Evolutionary conservation across 2,797 vertebrate genomes (phyloP), one percentile per base, ranked within the genome.

Genomic region (Alca torda): DNA sequence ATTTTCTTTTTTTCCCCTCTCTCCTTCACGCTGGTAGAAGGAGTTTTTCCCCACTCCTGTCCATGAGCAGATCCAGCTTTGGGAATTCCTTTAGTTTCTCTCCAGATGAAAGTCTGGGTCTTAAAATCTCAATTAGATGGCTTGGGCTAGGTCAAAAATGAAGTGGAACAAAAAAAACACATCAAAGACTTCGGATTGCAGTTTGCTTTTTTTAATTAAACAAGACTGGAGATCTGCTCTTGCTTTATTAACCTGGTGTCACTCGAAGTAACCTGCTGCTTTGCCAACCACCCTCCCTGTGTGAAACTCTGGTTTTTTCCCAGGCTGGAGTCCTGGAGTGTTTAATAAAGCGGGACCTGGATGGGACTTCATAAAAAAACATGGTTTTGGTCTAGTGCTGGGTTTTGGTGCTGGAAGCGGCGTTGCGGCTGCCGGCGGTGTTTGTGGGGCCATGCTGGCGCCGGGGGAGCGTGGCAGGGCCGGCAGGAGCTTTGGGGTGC

Each of bases 101-200:
- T 94, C 57, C 88, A 94, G 93, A 94, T 95, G 91, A 97, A 96
- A 96, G 90, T 93, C 95, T 94, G 61, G 70, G 86, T 92, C 93
- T 97, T 94, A 90, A 96, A 95, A 92, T 96, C 96, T 89, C 94
- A 95, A 93, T 96, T 96, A 97, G 70, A 74, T 92, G 93, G 79
- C 91, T 93, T 79, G 91, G 96, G 94, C 79, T 97, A 92, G 96
- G 93, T 92, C 75, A 96, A 89, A 96, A 96, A 92, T 63, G 92
- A 95, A 96, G 76, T 96, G 75, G 95, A 96, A 84, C 74, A 11
- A 84, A 60, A 35, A 33, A 61, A 63, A 51, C 82, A 94, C 92
- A 95, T 95, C 88, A 97, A 97, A 97, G 94, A 50, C 64, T 94
- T 48, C 2, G 86, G 86, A 91, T 94, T 96, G 93, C 70, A 93